Evolutionary conservation across 1,140 invertebrate genomes (phyloP).

Genomic region (Drosophila elegans): DNA sequence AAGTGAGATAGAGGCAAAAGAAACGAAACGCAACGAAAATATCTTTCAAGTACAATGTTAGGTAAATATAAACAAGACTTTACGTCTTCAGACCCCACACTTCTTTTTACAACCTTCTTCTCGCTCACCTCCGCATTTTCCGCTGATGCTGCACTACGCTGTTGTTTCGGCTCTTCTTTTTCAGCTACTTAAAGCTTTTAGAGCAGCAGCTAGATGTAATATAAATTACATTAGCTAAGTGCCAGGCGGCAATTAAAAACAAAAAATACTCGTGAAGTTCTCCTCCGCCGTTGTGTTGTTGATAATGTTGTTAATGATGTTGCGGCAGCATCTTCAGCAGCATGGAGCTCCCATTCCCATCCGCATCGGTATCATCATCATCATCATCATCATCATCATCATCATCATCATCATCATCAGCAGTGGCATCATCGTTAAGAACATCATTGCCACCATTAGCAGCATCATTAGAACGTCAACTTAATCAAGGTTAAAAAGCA

Average conservation of each 20-base stretch:
- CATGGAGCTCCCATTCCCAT: conserved; percentile 7
- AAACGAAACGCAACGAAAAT: conserved; percentile 64
- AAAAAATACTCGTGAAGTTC: conserved; percentile 47
- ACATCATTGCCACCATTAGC: conserved; percentile 64
- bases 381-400: conserved; percentile 15
- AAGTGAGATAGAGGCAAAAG: background rate
- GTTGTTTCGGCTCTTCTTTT: conserved; percentile 50
- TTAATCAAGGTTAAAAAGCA: conserved; percentile 80
- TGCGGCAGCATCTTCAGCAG: conserved; percentile 50
- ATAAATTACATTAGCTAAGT: conserved; percentile 85
- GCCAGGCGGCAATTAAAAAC: conserved; percentile 82
- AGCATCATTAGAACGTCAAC: conserved; percentile 79
- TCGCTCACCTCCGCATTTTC: background rate
- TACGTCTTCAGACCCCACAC: conserved; percentile 43
- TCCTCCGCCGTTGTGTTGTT: conserved; percentile 15
- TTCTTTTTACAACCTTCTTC: conserved; percentile 23
- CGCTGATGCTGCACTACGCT: conserved; percentile 58
- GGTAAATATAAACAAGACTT: conserved; percentile 83
- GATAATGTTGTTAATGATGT: conserved; percentile 73
- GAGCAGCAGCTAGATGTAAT: conserved; percentile 76
- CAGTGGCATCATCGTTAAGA: conserved; percentile 42
- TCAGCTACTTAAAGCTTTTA: conserved; percentile 82
- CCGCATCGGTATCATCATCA: conserved; percentile 21
- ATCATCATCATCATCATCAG: conserved; percentile 16
- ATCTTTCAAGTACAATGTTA: conserved; percentile 84